These are phyloP conservation scores for Aphis gossypii DNA, from an alignment of 1,140 invertebrate genomes.

Conservation along the genomic window DNA sequence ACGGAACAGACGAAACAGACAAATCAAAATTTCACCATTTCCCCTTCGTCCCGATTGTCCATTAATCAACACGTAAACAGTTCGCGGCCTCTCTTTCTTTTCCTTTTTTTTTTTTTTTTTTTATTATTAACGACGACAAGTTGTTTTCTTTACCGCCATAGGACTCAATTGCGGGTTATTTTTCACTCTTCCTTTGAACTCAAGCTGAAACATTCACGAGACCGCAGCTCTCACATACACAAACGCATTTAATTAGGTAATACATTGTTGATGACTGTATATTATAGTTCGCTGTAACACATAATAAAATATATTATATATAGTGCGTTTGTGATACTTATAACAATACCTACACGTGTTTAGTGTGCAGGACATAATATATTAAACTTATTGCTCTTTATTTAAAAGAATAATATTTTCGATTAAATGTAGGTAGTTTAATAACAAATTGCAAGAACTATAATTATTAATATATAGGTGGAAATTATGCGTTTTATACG, in stretches of 20 bases:
- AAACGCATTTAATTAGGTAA: background rate
- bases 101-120: background rate
- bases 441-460: background rate
- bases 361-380: background rate
- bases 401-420: background rate
- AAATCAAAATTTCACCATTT: conserved; percentile 56
- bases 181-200: conserved; percentile 27
- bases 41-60: conserved; percentile 28
- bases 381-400: too few relatives aligned
- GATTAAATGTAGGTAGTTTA: background rate
- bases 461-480: too few relatives aligned
- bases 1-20: conserved; percentile 54
- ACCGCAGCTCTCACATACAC: background rate
- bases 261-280: background rate
- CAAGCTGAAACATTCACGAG: background rate
- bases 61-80: conserved; percentile 57
- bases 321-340: background rate
- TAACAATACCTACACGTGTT: background rate
- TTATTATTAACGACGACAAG: conserved; percentile 51
- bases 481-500: too few relatives aligned
- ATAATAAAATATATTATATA: background rate
- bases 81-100: conserved; percentile 35
- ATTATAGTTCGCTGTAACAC: background rate
- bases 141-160: conserved; percentile 41
- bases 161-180: background rate